Evolutionary conservation across 2,888 invertebrate species (phyloP).

Genomic region (Platycheirus albimanus): DNA sequence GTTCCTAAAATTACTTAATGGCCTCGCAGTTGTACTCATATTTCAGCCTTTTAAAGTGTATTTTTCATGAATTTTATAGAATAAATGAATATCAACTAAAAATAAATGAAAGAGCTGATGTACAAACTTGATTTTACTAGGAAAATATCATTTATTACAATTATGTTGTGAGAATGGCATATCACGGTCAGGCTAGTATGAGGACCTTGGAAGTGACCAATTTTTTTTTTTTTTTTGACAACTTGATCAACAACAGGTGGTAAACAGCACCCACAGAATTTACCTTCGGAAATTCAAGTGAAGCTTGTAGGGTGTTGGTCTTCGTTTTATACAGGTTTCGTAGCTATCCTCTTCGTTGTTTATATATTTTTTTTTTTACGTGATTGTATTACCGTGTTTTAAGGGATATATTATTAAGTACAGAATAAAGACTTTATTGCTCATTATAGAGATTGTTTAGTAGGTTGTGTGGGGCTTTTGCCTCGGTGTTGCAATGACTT

Average conservation of each 20-base stretch:
- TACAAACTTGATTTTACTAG: conserved; percentile 3
- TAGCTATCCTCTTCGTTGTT: conserved; percentile 7
- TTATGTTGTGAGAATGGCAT: conserved; percentile 13
- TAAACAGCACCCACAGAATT: not conserved
- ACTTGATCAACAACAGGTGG: conserved; percentile 12
- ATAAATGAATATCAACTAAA: not conserved
- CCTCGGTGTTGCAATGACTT: conserved; percentile 12
- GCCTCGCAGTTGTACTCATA: conserved; percentile 18
- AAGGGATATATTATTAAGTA: too few species aligned
- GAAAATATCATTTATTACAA: conserved; percentile 18
- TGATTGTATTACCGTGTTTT: too few species aligned
- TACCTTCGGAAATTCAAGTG: not conserved
- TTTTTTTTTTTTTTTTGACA: conserved; percentile 4
- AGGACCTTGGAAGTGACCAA: conserved; percentile 28
- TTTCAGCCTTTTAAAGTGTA: conserved; percentile 11
- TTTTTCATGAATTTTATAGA: not conserved
- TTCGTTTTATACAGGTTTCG: not conserved
- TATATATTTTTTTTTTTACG: not conserved
- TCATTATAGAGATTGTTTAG: too few species aligned
- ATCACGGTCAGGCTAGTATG: not conserved
- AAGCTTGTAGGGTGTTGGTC: not conserved
- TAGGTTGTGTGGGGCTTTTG: conserved; percentile 18
- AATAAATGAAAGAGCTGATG: conserved; percentile 19
- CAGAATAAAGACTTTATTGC: too few species aligned
- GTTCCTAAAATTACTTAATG: conserved; percentile 20